Evolutionary conservation across 2,797 vertebrate species (phyloP), one percentile per base, ranked within the genome.

Genomic region (Philypnodon macrostomus): DNA sequence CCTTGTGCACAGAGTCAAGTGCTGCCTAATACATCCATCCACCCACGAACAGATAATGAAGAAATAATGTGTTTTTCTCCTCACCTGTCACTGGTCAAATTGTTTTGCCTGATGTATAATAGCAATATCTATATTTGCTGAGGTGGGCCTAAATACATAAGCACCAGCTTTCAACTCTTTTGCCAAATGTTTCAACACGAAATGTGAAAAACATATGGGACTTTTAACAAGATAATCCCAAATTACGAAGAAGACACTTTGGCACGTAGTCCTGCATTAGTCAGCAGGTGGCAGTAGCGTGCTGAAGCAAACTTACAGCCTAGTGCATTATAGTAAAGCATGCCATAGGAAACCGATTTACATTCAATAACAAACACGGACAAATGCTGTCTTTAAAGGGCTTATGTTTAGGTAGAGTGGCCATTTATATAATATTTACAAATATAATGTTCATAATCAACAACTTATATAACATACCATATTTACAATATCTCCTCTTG

Each of bases 351-450:
- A 74, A 45, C 56, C 34, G 59, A 3, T 77, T 68, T 75, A 81
- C 75, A 86, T 86, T 88, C 71, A 77, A 49, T 35, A 58, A 57
- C 36, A 59, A 58, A 52, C 34, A 77, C 30, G 60, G 23, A 50
- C 44, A 70, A 38, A 65, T 57, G 71, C 46, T 39, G 46, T 29
- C 53, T 14, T 26, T 54, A 67, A 73, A 64, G 53, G 53, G 23
- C 27, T 52, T 67, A 57, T 33, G 40, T 48, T 69, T 65, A 62
- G 67, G 67, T 65, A 70, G 59, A 67, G 59, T 63, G 42, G 65
- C 46, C 69, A 78, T 45, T 38, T 30, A 64, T 71, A 68, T 41
- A 79, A 58, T 79, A 58, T 77, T 59, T 65, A 79, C 66, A 79
- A 47, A 51, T 58, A 63, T 51, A 47, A 44, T 35, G 51, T 63